phyloP scores from a whole-genome alignment of 2,888 invertebrate species.

The Eremobia ochroleuca region DNA sequence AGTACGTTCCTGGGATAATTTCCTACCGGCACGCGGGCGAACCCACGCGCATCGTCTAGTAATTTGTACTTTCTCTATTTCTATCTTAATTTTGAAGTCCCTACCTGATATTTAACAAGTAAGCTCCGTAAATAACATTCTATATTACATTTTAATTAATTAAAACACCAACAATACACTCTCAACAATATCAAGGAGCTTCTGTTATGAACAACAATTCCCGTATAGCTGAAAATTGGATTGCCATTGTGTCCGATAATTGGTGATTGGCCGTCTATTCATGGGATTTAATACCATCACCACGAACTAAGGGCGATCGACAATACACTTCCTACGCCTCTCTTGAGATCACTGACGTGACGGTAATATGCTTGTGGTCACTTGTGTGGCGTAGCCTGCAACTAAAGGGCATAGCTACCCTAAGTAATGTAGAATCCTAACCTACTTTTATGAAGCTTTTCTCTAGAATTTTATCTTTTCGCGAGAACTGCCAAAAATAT shows the following conservation, averaged over 20 bases:
- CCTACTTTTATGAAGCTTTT: not conserved
- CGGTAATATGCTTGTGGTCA: not conserved
- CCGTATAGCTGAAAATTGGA: constrained; percentile 45
- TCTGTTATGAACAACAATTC: constrained; percentile 26
- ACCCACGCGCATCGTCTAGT: too few species aligned
- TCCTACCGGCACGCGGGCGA: too few species aligned
- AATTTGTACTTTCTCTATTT: not conserved
- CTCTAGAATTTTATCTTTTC: not conserved
- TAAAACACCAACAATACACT: constrained; percentile 18
- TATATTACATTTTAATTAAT: constrained; percentile 21
- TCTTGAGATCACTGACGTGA: constrained; percentile 24
- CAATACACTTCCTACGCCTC: constrained; percentile 12
- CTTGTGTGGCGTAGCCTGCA: not conserved
- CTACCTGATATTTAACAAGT: not conserved
- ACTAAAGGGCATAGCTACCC: not conserved
- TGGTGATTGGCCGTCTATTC: constrained; percentile 52
- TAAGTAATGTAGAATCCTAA: not conserved
- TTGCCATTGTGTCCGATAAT: constrained; percentile 52
- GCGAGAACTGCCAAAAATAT: not conserved
- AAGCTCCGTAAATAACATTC: not conserved
- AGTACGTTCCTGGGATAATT: too few species aligned
- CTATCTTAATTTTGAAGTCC: not conserved
- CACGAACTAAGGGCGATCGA: constrained; percentile 5
- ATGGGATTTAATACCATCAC: constrained; percentile 33
- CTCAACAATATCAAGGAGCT: constrained; percentile 19